Percentiles rank a stretch among this genome's conserved stretches.
phyloP scores from a whole-genome alignment of 2,797 vertebrate species.

The Sebastes variabilis region DNA sequence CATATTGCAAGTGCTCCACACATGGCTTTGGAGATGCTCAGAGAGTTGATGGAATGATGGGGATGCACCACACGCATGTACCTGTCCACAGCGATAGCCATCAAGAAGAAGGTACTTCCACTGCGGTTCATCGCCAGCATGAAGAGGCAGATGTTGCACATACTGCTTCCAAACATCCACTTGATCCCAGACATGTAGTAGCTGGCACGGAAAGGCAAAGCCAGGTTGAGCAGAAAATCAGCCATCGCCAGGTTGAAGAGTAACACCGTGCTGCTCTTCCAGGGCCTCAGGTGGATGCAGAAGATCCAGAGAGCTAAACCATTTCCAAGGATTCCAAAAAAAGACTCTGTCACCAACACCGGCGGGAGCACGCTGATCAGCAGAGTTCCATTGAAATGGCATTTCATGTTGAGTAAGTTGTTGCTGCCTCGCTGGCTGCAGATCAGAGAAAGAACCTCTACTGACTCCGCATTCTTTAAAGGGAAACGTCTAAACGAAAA shows the following conservation, averaged over 20 bases:
- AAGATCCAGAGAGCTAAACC: conserved; percentile 81
- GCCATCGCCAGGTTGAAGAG: conserved; percentile 82
- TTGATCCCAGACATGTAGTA: conserved; percentile 71
- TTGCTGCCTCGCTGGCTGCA: background rate
- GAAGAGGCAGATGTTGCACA: conserved; percentile 80
- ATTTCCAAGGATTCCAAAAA: conserved; percentile 80
- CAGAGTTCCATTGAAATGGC: conserved; percentile 41
- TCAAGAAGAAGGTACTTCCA: conserved; percentile 78
- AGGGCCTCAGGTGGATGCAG: conserved; percentile 80
- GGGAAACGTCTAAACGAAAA: fast-evolving
- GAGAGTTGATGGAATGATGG: conserved; percentile 74
- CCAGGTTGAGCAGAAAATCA: conserved; percentile 80
- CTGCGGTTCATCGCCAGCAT: conserved; percentile 80
- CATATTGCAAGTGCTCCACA: conserved; percentile 66
- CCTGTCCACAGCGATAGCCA: conserved; percentile 78
- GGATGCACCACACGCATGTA: conserved; percentile 84
- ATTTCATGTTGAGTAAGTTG: conserved; percentile 39
- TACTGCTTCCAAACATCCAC: conserved; percentile 67
- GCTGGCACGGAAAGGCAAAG: conserved; percentile 76
- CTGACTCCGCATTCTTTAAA: background rate
- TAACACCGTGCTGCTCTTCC: conserved; percentile 82
- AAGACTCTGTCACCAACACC: conserved; percentile 73
- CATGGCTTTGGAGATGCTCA: conserved; percentile 62
- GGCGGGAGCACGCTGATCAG: conserved; percentile 72
- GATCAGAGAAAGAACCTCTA: background rate